Evolutionary conservation across 2,888 invertebrate genomes (phyloP), one percentile per base, ranked within the genome.

Genomic region (Phania funesta): DNA sequence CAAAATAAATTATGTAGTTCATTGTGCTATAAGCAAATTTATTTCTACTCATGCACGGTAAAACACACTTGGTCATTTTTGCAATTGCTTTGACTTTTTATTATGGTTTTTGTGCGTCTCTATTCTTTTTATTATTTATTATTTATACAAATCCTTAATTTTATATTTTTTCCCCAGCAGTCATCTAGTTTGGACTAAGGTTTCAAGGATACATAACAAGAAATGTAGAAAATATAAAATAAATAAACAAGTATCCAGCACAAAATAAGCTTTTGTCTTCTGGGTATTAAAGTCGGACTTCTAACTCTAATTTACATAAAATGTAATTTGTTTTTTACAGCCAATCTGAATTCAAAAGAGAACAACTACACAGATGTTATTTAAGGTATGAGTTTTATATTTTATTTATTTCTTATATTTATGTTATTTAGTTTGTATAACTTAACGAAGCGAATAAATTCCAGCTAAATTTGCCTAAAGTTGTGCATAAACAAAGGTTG

Each of bases 251-350:
- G 32, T 54, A 64, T 74, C n/a, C 52, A 73, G 46, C 29, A 71
- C 67, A 70, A 67, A 71, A 77, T 76, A 81, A 77, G 73, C 60
- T 62, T 58, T 54, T 81, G 73, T 77, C 77, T 77, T 77, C 60
- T 24, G 71, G 73, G 68, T 48, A 64, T 77, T 54, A 48, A 16
- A 41, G 67, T 68, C 38, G 65, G 54, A 48, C 54, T 54, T 73
- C 77, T 48, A 68, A 41, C 64, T 73, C 54, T 62, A 81, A 77
- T 81, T 81, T 81, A 77, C 81, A 73, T 81, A 77, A 77, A 81
- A 81, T 81, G 73, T 73, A 81, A 68, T 81, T 81, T 81, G 29
- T 56, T 67, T 32, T 60, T 24, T 54, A 41, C 71, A 50, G 41
- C 20, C 22, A n/a, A 71, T 38, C 48, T 65, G 13, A 46, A 64